phyloP scores from a whole-genome alignment of 2,888 invertebrate genomes.

The Campoplex nolae region DNA sequence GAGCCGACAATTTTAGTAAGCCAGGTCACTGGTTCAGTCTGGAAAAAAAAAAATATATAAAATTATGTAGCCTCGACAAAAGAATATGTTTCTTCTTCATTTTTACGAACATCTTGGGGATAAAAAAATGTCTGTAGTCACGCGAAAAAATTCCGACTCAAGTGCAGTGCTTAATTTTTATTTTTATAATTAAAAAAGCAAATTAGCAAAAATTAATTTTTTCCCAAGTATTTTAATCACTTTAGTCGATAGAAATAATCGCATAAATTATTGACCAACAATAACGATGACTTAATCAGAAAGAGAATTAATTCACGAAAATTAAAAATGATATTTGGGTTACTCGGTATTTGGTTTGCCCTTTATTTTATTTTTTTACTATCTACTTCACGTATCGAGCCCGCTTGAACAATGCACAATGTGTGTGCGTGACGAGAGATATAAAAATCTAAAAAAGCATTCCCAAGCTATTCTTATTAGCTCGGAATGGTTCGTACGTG shows the following conservation, averaged over 20 bases:
- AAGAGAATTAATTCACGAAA: neutral
- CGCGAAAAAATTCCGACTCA: neutral
- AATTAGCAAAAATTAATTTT: neutral
- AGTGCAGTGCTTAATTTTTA: constrained; percentile 3
- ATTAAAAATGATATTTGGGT: constrained; percentile 33
- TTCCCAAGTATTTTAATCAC: neutral
- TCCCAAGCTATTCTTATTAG: constrained; percentile 18
- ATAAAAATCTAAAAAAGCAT: constrained; percentile 10
- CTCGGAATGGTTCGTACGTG: constrained; percentile 33
- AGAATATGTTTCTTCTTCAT: neutral
- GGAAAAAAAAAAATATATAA: neutral
- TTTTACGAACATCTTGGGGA: neutral
- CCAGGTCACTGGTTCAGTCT: constrained; percentile 45
- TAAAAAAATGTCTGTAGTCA: neutral
- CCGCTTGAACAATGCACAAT: constrained; percentile 30
- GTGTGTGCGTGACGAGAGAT: constrained; percentile 29
- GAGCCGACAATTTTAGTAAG: constrained; percentile 26
- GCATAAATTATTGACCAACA: constrained; percentile 18
- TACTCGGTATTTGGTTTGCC: constrained; percentile 35
- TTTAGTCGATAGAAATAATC: neutral
- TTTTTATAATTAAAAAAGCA: neutral
- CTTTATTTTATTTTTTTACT: constrained; percentile 26
- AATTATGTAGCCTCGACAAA: constrained; percentile 33
- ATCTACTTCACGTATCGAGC: constrained; percentile 6
- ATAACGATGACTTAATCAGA: neutral